phyloP scores from a whole-genome alignment of 1,140 invertebrate genomes.

The Trissolcus basalis region DNA sequence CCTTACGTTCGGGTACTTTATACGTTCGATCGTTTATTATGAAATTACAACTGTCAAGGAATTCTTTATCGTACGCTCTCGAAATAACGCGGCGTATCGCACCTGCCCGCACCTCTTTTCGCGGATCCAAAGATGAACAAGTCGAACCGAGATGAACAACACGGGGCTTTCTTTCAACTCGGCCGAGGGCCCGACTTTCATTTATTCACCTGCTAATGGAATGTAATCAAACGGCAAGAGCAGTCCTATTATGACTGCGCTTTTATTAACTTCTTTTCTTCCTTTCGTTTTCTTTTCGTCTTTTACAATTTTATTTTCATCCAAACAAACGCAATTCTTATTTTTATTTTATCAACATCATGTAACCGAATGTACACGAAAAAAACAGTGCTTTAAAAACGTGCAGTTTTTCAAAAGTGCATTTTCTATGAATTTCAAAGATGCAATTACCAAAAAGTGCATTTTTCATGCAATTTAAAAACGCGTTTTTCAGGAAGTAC shows the following conservation, averaged over 20 bases:
- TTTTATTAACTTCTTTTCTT: not conserved
- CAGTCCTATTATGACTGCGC: not conserved
- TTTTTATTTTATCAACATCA: too few relatives aligned
- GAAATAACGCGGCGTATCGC: conserved; percentile 54
- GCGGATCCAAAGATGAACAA: conserved; percentile 53
- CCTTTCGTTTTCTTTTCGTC: conserved; percentile 13
- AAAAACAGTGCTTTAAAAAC: too few relatives aligned
- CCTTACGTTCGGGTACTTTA: conserved; percentile 20
- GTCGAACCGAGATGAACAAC: conserved; percentile 38
- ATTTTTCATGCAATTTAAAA: too few relatives aligned
- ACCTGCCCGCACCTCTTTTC: conserved; percentile 54
- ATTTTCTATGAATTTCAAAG: too few relatives aligned
- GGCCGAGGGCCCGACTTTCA: conserved; percentile 15
- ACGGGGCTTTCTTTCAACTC: conserved; percentile 14
- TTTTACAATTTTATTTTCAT: not conserved
- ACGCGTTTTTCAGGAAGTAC: too few relatives aligned
- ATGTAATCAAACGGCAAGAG: conserved; percentile 33
- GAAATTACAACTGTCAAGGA: conserved; percentile 74
- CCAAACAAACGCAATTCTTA: too few relatives aligned
- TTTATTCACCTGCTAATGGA: conserved; percentile 51
- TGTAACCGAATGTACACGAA: too few relatives aligned
- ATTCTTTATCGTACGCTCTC: conserved; percentile 56
- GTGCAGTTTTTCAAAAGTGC: too few relatives aligned
- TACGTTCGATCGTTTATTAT: conserved; percentile 73
- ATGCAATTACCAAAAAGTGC: too few relatives aligned